phyloP scores from a whole-genome alignment of 2,888 invertebrate species.

The Branchipolynoe longqiensis region DNA sequence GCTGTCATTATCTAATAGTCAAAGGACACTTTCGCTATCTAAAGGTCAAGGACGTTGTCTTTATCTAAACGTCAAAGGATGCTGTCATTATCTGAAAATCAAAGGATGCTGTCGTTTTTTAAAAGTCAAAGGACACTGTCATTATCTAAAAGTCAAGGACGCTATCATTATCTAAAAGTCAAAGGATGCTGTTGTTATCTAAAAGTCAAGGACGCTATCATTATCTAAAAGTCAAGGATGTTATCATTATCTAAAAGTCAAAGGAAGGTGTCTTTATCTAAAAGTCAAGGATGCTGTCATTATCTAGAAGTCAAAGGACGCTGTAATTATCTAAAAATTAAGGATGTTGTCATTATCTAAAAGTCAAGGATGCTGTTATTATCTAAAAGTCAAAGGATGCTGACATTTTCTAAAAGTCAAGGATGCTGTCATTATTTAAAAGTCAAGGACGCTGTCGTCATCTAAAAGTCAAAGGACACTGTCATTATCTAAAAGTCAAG shows the following conservation, averaged over 20 bases:
- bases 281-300: not conserved
- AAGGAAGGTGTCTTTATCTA: not conserved
- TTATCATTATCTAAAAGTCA: too few relatives aligned
- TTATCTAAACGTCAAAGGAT: not conserved
- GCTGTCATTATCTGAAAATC: not conserved
- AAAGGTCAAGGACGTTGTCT: not conserved
- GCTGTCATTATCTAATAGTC: too few relatives aligned
- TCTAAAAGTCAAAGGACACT: not conserved
- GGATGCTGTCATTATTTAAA: not conserved
- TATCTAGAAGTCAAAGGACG: not conserved
- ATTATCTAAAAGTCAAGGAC: not conserved
- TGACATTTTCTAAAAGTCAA: too few relatives aligned
- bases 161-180: not conserved
- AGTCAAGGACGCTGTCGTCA: not conserved
- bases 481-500: too few relatives aligned
- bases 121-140: not conserved
- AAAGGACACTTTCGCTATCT: not conserved
- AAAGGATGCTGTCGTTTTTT: not conserved
- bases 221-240: not conserved
- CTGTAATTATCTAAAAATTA: not conserved
- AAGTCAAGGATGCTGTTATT: not conserved
- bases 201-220: not conserved
- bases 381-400: not conserved
- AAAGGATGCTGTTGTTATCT: not conserved
- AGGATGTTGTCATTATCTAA: not conserved